Base-by-base conservation (phyloP, 2,888 invertebrate genomes). In the Drepanosiphum platanoidis region DNA sequence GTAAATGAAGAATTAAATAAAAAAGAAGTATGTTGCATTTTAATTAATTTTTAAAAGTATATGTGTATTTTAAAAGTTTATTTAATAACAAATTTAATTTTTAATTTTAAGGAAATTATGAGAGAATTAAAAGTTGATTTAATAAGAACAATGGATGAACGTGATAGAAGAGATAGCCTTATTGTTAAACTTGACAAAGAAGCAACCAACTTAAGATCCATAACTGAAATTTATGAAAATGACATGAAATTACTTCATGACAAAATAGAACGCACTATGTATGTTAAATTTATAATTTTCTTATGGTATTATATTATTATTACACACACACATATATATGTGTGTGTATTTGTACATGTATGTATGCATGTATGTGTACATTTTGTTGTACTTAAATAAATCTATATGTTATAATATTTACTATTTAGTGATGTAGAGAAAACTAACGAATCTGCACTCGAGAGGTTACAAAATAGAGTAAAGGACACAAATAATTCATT, bases 1-100 rank as follows among this genome's bases (percentile, higher is more conserved):
- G 64, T 87, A 22, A 87, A 87, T 84, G 88, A 87, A 82, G 86
- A 87, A 86, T 74, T 87, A 72, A 87, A 88, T 71, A 87, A 87
- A 84, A 87, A 87, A 86, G 87, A 88, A 86, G 87, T 87, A 83
- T 82, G 36, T 15, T 72, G 34, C 4, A 9, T 66, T 74, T 61
- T 80, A 42, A 22, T 58, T 22, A 52, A 18, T n/a, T 39, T 22
- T 7, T 27, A 27, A 1, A 39, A 34, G 32, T 27, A 7, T 64
- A 30, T 42, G 18, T 66, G 2, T 42, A 30, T 52, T n/a, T n/a
- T n/a, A n/a, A n/a, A n/a, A n/a, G n/a, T n/a, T n/a, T n/a, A n/a
- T n/a, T 30, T 34, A 34, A 34, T 46, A 30, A 39, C 66, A 32
- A 42, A 18, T 27, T 0, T 18, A 27, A 36, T n/a, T 1, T 15